phyloP scores from a whole-genome alignment of 2,797 vertebrate genomes.

The Epinephelus awoara region DNA sequence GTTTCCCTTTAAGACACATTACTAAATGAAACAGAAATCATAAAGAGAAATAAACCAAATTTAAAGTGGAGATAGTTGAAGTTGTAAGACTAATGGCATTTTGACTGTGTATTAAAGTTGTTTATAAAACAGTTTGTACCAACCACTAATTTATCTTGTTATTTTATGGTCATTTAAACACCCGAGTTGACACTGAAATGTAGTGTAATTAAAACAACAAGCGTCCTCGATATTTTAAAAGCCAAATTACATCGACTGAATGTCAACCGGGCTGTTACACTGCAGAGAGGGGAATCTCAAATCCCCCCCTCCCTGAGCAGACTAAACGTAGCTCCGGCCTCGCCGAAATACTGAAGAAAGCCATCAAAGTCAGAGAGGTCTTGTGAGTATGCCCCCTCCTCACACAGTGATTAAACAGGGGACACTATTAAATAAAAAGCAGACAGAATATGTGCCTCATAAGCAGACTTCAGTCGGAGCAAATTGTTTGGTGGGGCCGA shows the following conservation, averaged over 20 bases:
- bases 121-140: constrained; percentile 18
- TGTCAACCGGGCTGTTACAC: constrained; percentile 44
- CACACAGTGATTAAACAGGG: constrained; percentile 40
- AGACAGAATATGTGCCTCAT: constrained; percentile 56
- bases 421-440: constrained; percentile 37
- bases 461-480: constrained; percentile 55
- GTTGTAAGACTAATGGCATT: constrained; percentile 7
- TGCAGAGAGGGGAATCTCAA: constrained; percentile 17
- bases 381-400: constrained; percentile 18
- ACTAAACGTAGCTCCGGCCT: constrained; percentile 24
- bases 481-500: constrained; percentile 59
- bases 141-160: constrained; percentile 19
- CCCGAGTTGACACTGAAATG: constrained; percentile 43
- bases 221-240: constrained; percentile 42
- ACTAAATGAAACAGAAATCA: background rate
- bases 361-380: constrained; percentile 48
- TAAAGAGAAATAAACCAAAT: background rate
- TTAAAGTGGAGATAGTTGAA: background rate
- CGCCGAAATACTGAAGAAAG: constrained; percentile 51
- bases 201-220: constrained; percentile 50
- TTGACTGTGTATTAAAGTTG: constrained; percentile 16
- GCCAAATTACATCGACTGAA: constrained; percentile 55
- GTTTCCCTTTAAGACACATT: too few species aligned
- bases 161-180: constrained; percentile 48
- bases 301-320: constrained; percentile 20